Evolutionary conservation across 2,888 invertebrate genomes (phyloP).

Genomic region (Gymnosoma rotundatum): DNA sequence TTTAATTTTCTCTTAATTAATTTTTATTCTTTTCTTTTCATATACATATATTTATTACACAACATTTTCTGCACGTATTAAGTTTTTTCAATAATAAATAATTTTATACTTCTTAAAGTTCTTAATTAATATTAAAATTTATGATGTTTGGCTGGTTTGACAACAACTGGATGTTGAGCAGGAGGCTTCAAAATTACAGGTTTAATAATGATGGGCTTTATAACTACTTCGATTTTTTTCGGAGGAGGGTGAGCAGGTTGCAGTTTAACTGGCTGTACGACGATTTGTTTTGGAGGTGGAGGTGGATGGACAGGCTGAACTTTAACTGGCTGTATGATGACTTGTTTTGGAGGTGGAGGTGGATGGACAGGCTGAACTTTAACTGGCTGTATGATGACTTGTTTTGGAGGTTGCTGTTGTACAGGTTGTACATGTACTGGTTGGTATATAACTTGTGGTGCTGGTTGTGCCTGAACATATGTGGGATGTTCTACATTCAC

Average conservation of each 20-base stretch:
- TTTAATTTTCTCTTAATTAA: not conserved
- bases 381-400: constrained; percentile 9
- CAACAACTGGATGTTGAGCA: not conserved
- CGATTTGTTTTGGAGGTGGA: constrained; percentile 11
- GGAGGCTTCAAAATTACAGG: no score
- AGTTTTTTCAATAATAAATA: not conserved
- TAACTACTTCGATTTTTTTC: no score
- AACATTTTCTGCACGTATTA: not conserved
- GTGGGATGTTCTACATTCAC: constrained; percentile 32
- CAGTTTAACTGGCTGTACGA: constrained; percentile 26
- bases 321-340: constrained; percentile 21
- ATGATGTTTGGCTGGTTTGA: constrained; percentile 50
- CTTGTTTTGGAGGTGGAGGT: constrained; percentile 27
- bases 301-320: constrained; percentile 25
- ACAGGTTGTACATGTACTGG: constrained; percentile 19
- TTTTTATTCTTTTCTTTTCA: not conserved
- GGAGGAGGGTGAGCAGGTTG: constrained; percentile 28
- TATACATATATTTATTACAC: not conserved
- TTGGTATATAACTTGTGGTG: constrained; percentile 14
- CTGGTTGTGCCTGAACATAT: constrained; percentile 10
- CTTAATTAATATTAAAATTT: not conserved
- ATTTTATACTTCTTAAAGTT: not conserved
- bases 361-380: constrained; percentile 4
- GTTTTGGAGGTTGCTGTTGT: constrained; percentile 37
- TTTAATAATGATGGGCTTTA: not conserved